Evolutionary conservation across 2,797 vertebrate genomes (phyloP), one percentile per base, ranked within the genome.

Genomic region (Pantherophis alleghaniensis): DNA sequence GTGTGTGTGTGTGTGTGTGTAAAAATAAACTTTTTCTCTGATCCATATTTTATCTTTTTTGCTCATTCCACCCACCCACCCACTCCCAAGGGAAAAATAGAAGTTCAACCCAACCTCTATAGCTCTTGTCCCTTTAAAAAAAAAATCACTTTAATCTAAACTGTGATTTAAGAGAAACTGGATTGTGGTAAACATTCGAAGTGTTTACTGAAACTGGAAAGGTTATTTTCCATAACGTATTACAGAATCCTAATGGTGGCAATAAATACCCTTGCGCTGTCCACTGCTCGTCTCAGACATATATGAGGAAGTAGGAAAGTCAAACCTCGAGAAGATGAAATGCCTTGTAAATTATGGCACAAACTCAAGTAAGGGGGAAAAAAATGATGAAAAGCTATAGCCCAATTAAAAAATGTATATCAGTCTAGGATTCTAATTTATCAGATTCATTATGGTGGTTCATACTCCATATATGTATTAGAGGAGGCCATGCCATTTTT

Each of bases 121-220:
- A 96, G 93, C 24, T 16, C 37, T 83, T 89, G 11, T 22, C 37
- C 37, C 18, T 37, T 37, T 37, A 37, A 11, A 42, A 42, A 79
- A 69, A 74, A 79, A 42, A 42, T 20, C 37, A 47, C 37, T 83
- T 83, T 83, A 83, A 83, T 83, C 74, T 95, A 94, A 96, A 88
- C 9, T 2, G 95, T 92, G 47, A 92, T 94, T 94, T 91, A 93
- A 87, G 92, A 95, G 95, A 95, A 96, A 96, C 59, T 93, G 3
- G 63, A 91, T 96, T 94, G 91, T 16, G 92, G 79, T 91, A 90
- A 92, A 56, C 95, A 74, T 91, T 95, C 94, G 93, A 91, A 83
- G 61, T 42, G 5, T 96, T 94, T 88, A 74, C 42, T 95, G 28
- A 94, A 18, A 55, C 91, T 90, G 90, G 61, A 96, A 96, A 95